Evolutionary conservation across 2,797 vertebrate species (phyloP).

Genomic region (Arnoldichthys spilopterus): DNA sequence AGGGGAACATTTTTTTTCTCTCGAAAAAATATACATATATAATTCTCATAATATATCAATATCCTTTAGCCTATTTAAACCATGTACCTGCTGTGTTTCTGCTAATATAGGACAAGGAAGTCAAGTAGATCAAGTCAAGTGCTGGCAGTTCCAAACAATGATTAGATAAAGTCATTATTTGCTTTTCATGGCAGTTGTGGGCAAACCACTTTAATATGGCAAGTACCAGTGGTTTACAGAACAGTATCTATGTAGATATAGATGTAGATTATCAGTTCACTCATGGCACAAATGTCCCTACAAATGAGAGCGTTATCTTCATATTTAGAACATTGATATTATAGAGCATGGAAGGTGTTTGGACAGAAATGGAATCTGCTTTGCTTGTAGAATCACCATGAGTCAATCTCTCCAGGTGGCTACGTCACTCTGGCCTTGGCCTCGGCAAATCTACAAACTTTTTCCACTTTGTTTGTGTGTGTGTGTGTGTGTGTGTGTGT

Average conservation of each 20-base stretch:
- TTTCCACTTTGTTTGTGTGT: neutral
- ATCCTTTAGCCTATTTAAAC: no score
- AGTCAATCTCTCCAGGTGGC: slow-evolving; percentile 12
- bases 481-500: neutral
- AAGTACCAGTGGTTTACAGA: neutral
- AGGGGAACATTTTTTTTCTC: no score
- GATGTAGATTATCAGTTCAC: neutral
- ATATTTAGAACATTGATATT: neutral
- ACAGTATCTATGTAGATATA: neutral
- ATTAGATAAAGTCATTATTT: neutral
- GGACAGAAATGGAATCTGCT: neutral
- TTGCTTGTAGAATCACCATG: neutral
- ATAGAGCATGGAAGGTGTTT: neutral
- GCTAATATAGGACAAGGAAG: neutral
- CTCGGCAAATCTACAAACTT: neutral
- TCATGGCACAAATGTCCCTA: neutral
- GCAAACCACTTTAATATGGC: neutral
- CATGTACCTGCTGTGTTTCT: neutral
- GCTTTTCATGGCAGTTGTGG: neutral
- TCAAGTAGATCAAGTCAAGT: no score
- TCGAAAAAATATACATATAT: no score
- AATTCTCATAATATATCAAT: no score
- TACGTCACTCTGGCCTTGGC: slow-evolving; percentile 1
- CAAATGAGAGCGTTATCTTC: neutral
- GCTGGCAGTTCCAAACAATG: neutral